Evolutionary conservation across 1,140 invertebrate genomes (phyloP).

Genomic region (Zaprionus ghesquierei): DNA sequence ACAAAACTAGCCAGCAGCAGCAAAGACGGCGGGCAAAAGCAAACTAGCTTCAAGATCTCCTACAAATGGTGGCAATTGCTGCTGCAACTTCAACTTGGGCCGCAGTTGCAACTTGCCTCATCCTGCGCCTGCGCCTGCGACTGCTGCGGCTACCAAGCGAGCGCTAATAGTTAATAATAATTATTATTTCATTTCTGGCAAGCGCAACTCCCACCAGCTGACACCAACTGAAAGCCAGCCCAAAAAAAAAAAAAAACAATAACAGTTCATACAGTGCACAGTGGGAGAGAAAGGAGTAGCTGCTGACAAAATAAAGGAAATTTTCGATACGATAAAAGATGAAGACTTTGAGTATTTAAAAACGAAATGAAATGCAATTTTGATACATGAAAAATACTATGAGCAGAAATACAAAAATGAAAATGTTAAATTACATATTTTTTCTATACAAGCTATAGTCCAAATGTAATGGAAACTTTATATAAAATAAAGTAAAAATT

Average conservation of each 20-base stretch:
- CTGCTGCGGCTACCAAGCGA: conserved; percentile 63
- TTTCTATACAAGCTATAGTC: no score
- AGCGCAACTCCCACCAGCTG: conserved; percentile 75
- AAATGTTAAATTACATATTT: no score
- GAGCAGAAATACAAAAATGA: no score
- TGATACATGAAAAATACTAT: no score
- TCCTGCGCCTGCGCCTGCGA: neutral
- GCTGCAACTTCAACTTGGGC: neutral
- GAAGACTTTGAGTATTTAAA: neutral
- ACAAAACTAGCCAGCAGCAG: conserved; percentile 23
- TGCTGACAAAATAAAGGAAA: neutral
- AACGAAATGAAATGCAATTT: no score
- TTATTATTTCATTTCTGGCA: conserved; percentile 81
- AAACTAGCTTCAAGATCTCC: neutral
- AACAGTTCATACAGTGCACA: conserved; percentile 30
- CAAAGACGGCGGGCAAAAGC: conserved; percentile 17
- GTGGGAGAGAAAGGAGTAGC: neutral
- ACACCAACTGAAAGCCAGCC: conserved; percentile 73
- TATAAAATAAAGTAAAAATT: no score
- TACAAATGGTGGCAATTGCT: conserved; percentile 67
- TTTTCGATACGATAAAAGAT: neutral
- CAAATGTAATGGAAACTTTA: no score
- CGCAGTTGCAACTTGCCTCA: neutral
- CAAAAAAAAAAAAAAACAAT: conserved; percentile 67
- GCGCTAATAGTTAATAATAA: conserved; percentile 80